Conservation (phyloP, 2,113 vertebrate species). For the Dinomys branickii region DNA sequence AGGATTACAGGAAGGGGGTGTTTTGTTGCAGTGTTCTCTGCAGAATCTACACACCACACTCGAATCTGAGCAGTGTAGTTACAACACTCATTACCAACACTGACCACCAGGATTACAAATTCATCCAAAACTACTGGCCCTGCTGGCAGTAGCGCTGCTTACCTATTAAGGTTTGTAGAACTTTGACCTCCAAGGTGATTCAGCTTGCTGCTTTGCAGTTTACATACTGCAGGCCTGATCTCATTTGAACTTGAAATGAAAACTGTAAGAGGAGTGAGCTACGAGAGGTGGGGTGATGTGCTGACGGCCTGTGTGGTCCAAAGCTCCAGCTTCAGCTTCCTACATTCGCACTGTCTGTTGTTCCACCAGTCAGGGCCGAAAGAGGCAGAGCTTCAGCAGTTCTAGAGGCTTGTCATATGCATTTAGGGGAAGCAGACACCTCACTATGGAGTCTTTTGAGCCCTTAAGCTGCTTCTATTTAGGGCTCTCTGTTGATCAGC, state of each 20-base stretch:
- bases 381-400: not conserved
- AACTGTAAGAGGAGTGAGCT: not conserved
- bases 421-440: slow-evolving; percentile 61
- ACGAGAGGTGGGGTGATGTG: not conserved
- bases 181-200: not conserved
- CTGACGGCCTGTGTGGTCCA: not conserved
- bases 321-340: not conserved
- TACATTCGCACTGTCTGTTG: not conserved
- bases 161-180: not conserved
- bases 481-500: slow-evolving; percentile 47
- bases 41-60: not conserved
- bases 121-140: not conserved
- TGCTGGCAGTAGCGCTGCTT: not conserved
- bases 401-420: slow-evolving; percentile 35
- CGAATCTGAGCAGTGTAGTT: not conserved
- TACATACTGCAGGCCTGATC: not conserved
- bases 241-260: not conserved
- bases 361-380: not conserved
- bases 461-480: slow-evolving; percentile 64
- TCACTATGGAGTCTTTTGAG: slow-evolving; percentile 59
- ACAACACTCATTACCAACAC: not conserved
- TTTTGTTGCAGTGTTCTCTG: not conserved
- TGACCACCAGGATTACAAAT: not conserved
- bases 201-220: not conserved
- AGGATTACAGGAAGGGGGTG: not conserved